These are phyloP conservation scores for Dermochelys coriacea DNA, from an alignment of 2,797 vertebrate species.

Conservation along the genomic window DNA sequence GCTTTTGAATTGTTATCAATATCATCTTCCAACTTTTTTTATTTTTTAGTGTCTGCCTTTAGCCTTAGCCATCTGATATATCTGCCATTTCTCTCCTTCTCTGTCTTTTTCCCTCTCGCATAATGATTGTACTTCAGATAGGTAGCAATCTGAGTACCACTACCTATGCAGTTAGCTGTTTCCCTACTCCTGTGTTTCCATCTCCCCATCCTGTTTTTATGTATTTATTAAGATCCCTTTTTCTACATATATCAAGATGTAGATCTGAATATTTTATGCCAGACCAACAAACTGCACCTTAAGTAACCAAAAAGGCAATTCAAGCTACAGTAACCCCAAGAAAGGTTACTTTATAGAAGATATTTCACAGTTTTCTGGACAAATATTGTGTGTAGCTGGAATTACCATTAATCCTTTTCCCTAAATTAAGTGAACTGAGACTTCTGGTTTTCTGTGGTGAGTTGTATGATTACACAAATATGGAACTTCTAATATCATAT, in stretches of 20 bases:
- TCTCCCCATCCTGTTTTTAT: background rate
- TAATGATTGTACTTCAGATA: background rate
- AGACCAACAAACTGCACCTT: background rate
- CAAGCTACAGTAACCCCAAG: background rate
- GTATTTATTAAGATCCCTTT: background rate
- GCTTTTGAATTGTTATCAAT: slow-evolving; percentile 64
- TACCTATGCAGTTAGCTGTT: background rate
- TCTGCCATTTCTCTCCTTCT: background rate
- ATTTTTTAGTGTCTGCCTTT: slow-evolving; percentile 47
- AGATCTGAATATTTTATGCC: background rate
- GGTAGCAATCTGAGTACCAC: background rate
- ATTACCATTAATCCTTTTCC: slow-evolving; percentile 33
- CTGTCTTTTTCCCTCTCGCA: background rate
- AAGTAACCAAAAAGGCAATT: background rate
- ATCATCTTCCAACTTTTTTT: slow-evolving; percentile 13
- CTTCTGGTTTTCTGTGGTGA: slow-evolving; percentile 12
- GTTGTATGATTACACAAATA: background rate
- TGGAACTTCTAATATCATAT: background rate
- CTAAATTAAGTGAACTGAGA: slow-evolving; percentile 46
- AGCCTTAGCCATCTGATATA: slow-evolving; percentile 17
- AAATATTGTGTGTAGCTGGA: slow-evolving; percentile 39
- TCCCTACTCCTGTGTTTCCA: background rate
- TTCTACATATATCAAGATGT: background rate
- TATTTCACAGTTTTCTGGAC: background rate
- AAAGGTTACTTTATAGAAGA: slow-evolving; percentile 20